These are phyloP conservation scores for Cydia fagiglandana DNA, from an alignment of 1,140 invertebrate genomes.

Conservation along the genomic window DNA sequence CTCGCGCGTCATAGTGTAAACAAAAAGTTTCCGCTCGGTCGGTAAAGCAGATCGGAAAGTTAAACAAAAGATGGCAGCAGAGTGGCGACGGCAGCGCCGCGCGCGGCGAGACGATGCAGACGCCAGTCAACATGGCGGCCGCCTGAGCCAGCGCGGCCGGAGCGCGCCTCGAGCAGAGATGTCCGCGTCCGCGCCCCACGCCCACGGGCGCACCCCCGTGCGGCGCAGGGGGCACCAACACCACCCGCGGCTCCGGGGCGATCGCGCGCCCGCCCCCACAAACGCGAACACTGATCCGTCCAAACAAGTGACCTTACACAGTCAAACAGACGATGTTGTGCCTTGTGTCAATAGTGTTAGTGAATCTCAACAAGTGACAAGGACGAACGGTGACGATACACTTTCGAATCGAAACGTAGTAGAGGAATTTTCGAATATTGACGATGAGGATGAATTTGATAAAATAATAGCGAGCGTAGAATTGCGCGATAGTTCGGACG, in stretches of 20 bases:
- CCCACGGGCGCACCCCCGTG: slow-evolving; percentile 79
- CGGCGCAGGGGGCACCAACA: slow-evolving; percentile 89
- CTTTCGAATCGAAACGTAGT: slow-evolving; percentile 73
- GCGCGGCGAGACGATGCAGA: slow-evolving; percentile 57
- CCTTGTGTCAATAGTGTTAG: slow-evolving; percentile 78
- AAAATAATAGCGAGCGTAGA: slow-evolving; percentile 61
- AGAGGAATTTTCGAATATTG: slow-evolving; percentile 66
- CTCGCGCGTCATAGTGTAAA: slow-evolving; percentile 47
- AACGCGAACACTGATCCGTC: slow-evolving; percentile 79
- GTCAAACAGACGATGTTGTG: slow-evolving; percentile 76
- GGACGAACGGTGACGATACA: slow-evolving; percentile 78
- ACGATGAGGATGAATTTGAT: slow-evolving; percentile 68
- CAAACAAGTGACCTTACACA: slow-evolving; percentile 80
- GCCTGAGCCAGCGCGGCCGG: slow-evolving; percentile 80
- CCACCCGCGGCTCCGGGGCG: slow-evolving; percentile 82
- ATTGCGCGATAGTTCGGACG: slow-evolving; percentile 63
- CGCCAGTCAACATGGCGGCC: slow-evolving; percentile 77
- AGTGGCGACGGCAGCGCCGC: slow-evolving; percentile 69
- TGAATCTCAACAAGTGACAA: slow-evolving; percentile 78
- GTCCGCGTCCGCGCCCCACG: slow-evolving; percentile 80
- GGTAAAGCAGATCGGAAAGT: slow-evolving; percentile 62
- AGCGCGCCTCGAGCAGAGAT: slow-evolving; percentile 70
- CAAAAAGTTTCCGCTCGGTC: slow-evolving; percentile 46
- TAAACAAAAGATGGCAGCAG: slow-evolving; percentile 60
- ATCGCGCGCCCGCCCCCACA: slow-evolving; percentile 73